A percentile compares a stretch with the other conserved stretches of the same genome.
Conservation (phyloP, 1,140 invertebrate genomes). For the Leptinotarsa lineolata region DNA sequence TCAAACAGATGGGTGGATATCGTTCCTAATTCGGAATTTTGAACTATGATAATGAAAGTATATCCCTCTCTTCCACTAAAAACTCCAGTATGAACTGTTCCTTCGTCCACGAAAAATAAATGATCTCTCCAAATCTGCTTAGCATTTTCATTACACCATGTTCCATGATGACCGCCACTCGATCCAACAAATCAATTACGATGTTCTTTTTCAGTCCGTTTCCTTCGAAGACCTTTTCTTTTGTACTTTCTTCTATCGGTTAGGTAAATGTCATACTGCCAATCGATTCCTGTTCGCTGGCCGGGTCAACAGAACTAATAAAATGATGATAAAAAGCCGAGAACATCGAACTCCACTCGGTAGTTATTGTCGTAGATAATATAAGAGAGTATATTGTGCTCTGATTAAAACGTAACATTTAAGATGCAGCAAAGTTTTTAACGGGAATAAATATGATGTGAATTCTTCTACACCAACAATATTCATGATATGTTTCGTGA, state of each 20-base stretch:
- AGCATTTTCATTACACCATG: neutral
- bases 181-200: neutral
- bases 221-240: conserved; percentile 4
- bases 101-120: too few relatives aligned
- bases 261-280: neutral
- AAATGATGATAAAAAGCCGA: neutral
- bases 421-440: too few relatives aligned
- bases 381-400: neutral
- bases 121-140: neutral
- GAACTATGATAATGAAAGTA: too few relatives aligned
- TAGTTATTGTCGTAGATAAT: neutral
- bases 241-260: conserved; percentile 3
- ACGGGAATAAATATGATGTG: too few relatives aligned
- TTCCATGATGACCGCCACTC: neutral
- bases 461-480: too few relatives aligned
- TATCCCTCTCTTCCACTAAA: too few relatives aligned
- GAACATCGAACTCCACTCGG: neutral
- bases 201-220: neutral
- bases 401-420: neutral
- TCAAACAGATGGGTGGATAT: too few relatives aligned
- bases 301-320: neutral
- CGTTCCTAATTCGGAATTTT: too few relatives aligned
- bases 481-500: too few relatives aligned
- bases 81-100: too few relatives aligned
- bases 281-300: neutral